A percentile compares a stretch with the other conserved stretches of the same genome.
phyloP scores from a whole-genome alignment of 2,888 invertebrate species.

The Nebria brevicollis region DNA sequence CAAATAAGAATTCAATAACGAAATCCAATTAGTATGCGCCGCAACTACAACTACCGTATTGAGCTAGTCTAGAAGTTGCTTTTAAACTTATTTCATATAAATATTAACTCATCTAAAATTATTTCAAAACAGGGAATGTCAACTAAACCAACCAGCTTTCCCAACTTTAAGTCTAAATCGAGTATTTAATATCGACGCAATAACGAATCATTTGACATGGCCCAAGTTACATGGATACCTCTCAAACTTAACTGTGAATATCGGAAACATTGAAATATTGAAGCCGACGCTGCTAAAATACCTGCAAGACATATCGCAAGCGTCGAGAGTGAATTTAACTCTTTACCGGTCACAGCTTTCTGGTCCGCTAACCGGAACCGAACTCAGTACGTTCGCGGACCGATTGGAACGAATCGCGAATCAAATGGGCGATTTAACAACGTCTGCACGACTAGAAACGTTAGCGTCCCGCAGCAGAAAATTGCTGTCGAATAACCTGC shows the following conservation, averaged over 20 bases:
- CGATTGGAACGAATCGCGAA: constrained; percentile 74
- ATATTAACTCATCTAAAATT: not conserved
- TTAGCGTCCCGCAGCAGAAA: constrained; percentile 73
- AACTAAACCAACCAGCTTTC: constrained; percentile 77
- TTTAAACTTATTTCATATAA: not conserved
- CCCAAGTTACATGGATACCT: constrained; percentile 68
- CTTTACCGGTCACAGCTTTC: constrained; percentile 67
- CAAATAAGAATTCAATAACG: too few species aligned
- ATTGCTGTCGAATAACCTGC: constrained; percentile 72
- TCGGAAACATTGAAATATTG: constrained; percentile 69
- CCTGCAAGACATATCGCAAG: constrained; percentile 68
- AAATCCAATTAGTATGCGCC: too few species aligned
- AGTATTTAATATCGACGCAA: constrained; percentile 75
- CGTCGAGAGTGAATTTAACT: constrained; percentile 71
- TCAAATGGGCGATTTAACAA: constrained; percentile 76
- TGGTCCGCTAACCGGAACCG: constrained; percentile 70
- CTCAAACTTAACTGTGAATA: constrained; percentile 65
- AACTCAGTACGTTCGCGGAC: constrained; percentile 72
- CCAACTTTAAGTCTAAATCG: constrained; percentile 76
- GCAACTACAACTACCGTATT: too few species aligned
- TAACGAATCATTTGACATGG: constrained; percentile 74
- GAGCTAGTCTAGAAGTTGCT: too few species aligned
- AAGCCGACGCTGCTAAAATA: constrained; percentile 68
- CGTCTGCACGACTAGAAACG: constrained; percentile 77
- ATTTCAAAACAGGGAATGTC: constrained; percentile 70